Evolutionary conservation across 1,140 invertebrate species (phyloP), one percentile per base, ranked within the genome.

Genomic region (Ptiloglossa arizonensis): DNA sequence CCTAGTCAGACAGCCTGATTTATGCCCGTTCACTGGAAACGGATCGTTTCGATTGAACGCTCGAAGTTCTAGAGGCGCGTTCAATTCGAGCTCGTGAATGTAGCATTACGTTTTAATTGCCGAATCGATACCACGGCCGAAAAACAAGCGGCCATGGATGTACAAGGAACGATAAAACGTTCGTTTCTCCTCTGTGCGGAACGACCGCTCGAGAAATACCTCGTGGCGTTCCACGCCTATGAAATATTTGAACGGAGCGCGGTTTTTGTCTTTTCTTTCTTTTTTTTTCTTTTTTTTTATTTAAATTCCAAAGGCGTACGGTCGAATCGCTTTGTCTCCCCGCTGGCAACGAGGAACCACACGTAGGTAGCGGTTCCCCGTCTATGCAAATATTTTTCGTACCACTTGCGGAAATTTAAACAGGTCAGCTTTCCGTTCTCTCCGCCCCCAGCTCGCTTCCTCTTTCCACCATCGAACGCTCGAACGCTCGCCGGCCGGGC

Each of bases 1-100:
- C 44, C 24, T 76, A 60, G 54, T 69, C 73, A 17, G 66, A 76
- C 73, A 35, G 41, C 38, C 73, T 69, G 64, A 76, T 76, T 76
- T 76, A 76, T 41, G 66, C 19, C 27, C 13, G n/a, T 38, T 59
- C 73, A 19, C 15, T 57, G 46, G 63, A 57, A 57, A 62, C 50
- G 27, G 38, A 74, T 74, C 72, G 72, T 54, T 66, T 29, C 71
- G 17, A 75, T 67, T 24, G 17, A 68, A 59, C n/a, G 44, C 19
- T 15, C 24, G 22, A 29, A 29, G 24, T 59, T 60, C 73, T 8
- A 5, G 11, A 19, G 38, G 1, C 24, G 17, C 5, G 8, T 69
- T 41, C 54, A 8, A 29, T 41, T 22, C 24, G 29, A n/a, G 1
- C 29, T 48, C 22, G 19, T 29, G 29, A n/a, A 27, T 15, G 13